Evolutionary conservation across 2,797 vertebrate species (phyloP).

Genomic region (Cheirogaleus major): DNA sequence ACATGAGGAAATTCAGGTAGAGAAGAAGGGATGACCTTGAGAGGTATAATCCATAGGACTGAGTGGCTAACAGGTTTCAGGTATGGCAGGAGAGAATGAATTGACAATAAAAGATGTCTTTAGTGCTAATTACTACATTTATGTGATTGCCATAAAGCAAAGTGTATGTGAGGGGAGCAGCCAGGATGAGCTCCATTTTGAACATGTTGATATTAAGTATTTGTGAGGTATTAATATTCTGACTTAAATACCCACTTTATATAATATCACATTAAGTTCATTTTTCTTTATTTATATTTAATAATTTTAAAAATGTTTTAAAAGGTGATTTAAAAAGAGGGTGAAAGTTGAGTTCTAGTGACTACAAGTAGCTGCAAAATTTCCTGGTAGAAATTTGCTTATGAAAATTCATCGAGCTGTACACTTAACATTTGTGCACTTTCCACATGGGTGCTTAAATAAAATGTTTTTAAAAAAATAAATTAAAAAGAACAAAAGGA

Average conservation of each 20-base stretch:
- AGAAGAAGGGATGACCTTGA: background rate
- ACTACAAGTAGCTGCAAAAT: background rate
- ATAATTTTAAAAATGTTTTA: background rate
- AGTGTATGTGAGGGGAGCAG: fast-evolving
- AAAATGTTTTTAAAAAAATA: background rate
- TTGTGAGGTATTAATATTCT: background rate
- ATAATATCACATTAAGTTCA: background rate
- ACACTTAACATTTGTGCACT: background rate
- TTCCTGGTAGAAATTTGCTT: background rate
- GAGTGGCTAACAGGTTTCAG: background rate
- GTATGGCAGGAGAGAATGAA: background rate
- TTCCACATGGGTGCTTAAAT: background rate
- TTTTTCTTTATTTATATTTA: background rate
- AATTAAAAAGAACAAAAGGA: background rate
- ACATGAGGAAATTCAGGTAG: background rate
- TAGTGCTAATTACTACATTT: background rate
- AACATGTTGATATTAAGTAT: background rate
- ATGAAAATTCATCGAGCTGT: background rate
- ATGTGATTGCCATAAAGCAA: background rate
- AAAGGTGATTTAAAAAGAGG: background rate
- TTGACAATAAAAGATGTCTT: background rate
- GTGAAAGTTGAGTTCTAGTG: background rate
- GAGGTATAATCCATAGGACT: background rate
- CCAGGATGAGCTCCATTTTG: background rate
- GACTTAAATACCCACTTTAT: background rate